Evolutionary conservation across 2,888 invertebrate genomes (phyloP), one percentile per base, ranked within the genome.

Genomic region (Oligia latruncula): DNA sequence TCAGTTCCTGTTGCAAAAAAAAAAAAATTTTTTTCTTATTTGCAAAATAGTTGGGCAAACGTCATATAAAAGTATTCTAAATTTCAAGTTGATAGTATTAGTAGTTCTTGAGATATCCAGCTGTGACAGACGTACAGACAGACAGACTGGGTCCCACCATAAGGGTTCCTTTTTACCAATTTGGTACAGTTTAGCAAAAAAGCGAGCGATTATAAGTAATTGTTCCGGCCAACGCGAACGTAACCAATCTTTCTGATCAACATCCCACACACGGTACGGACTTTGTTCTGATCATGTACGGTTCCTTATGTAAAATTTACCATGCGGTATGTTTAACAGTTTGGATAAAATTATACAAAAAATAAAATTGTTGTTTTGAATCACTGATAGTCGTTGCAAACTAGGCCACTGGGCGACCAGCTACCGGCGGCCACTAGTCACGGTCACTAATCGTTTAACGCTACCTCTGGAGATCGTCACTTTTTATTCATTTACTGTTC

Each of bases 331-430:
- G 4, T 15, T 62, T 72, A 72, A n/a, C 0, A 52, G 40, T 68
- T 20, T n/a, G 0, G 2, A 13, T 6, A 5, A 29, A 29, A 6
- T 40, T 40, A 13, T 49, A 40, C 4, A 9, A 70, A 49, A 35
- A 4, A 35, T 11, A 46, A 43, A 43, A 43, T 43, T 46, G 0
- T 35, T 64, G 55, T 58, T 80, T 72, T n/a, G 43, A 35, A 46
- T 55, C n/a, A 46, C 11, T 43, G 29, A 9, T 17, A 23, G 40
- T 52, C 6, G 20, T 17, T 20, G 35, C 15, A 23, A 80, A 55
- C 67, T 80, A 80, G 67, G 60, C 35, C 55, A 74, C 43, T n/a
- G 46, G 60, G n/a, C 6, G 29, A 20, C 43, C n/a, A 60, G 65
- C 58, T 43, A 5, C 17, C 64, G 75, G 81, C 66, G 52, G 65